phyloP scores from a whole-genome alignment of 2,797 vertebrate species.

The Pempheris klunzingeri region DNA sequence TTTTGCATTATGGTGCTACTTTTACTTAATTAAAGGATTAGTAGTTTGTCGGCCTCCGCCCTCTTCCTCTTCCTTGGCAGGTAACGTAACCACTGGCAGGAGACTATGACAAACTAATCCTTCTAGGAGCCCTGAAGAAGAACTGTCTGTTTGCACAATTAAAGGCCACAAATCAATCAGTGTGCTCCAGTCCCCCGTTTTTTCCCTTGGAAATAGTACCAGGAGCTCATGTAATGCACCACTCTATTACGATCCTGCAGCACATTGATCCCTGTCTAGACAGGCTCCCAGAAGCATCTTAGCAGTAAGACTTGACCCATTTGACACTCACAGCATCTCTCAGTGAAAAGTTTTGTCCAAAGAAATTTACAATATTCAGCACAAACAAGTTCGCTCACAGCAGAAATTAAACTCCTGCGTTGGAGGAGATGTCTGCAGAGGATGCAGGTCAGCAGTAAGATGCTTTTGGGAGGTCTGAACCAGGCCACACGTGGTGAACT shows the following conservation, averaged over 20 bases:
- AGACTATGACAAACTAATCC: conserved; percentile 6
- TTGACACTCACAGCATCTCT: background rate
- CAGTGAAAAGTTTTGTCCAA: background rate
- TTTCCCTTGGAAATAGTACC: background rate
- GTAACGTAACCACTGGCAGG: conserved; percentile 45
- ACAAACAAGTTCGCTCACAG: conserved; percentile 3
- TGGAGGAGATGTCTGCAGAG: background rate
- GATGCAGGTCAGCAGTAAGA: conserved; percentile 31
- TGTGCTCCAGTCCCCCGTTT: too few species aligned
- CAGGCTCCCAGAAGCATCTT: conserved; percentile 32
- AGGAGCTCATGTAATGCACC: conserved; percentile 14
- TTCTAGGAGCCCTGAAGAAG: background rate
- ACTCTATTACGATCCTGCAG: conserved; percentile 15
- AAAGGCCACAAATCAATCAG: too few species aligned
- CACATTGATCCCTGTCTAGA: conserved; percentile 37
- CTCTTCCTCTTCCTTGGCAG: conserved; percentile 52
- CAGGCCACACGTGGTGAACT: conserved; percentile 19
- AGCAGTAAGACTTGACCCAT: background rate
- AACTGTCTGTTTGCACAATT: too few species aligned
- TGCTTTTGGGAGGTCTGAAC: conserved; percentile 46
- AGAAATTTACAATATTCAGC: background rate
- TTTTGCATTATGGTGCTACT: background rate
- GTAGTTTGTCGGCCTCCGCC: background rate
- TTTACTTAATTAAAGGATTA: background rate
- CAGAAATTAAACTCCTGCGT: conserved; percentile 1